A percentile compares a stretch with the other conserved stretches of the same genome.
Conservation (phyloP, 2,113 vertebrate genomes). For the Apus apus region DNA sequence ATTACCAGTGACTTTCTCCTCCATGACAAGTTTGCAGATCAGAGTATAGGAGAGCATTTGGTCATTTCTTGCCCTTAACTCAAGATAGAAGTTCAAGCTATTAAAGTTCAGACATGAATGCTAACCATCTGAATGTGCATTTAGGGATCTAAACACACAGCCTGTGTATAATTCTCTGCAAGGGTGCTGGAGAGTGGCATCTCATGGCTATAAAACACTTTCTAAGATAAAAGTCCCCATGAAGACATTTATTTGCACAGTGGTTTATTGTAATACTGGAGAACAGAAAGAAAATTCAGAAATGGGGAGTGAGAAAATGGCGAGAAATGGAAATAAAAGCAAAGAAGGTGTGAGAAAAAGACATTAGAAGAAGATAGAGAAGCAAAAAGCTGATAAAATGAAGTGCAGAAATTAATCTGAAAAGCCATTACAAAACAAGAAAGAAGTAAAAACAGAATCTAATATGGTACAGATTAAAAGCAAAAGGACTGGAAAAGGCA, state of each 20-base stretch:
- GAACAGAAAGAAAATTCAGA: neutral
- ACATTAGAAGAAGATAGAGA: neutral
- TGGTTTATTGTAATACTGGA: neutral
- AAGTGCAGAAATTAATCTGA: conserved; percentile 42
- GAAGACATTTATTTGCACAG: conserved; percentile 12
- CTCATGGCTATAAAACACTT: conserved; percentile 4
- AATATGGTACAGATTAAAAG: neutral
- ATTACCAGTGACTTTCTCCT: neutral
- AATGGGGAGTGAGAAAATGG: neutral
- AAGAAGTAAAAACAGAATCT: neutral
- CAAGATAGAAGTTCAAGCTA: neutral
- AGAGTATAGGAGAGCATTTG: neutral
- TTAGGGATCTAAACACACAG: neutral
- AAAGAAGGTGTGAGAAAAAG: neutral
- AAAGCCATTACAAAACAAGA: conserved; percentile 9
- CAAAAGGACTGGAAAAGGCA: neutral
- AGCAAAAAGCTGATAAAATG: neutral
- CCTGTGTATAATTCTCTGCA: neutral
- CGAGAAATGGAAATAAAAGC: conserved; percentile 5
- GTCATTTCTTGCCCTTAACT: conserved; percentile 1
- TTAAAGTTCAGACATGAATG: neutral
- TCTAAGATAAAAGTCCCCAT: neutral
- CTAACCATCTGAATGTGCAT: neutral
- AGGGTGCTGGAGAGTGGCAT: neutral
- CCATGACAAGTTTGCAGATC: neutral